Evolutionary conservation across 2,888 invertebrate genomes (phyloP).

Genomic region (Agrotis puta): DNA sequence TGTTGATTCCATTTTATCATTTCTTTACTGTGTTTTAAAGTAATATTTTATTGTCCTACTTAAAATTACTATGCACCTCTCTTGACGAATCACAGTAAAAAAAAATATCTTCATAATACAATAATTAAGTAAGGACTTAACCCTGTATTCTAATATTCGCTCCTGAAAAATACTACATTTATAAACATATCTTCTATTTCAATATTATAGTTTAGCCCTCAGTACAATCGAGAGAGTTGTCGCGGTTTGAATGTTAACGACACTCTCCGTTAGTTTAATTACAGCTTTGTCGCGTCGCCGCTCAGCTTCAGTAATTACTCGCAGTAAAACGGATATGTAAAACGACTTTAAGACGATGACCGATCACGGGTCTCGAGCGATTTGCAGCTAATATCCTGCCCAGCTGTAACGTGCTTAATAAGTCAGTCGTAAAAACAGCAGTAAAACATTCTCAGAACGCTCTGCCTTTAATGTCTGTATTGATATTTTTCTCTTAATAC

Average conservation of each 20-base stretch:
- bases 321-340: conserved; percentile 87
- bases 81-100: background rate
- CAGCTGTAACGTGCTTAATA: conserved; percentile 81
- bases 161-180: conserved; percentile 2
- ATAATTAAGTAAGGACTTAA: background rate
- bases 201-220: conserved; percentile 75
- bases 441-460: conserved; percentile 78
- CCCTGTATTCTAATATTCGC: conserved; percentile 12
- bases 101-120: background rate
- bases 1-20: background rate
- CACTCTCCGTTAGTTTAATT: conserved; percentile 87
- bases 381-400: conserved; percentile 86
- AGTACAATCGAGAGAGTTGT: conserved; percentile 76
- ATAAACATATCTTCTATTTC: conserved; percentile 53
- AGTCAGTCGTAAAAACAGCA: conserved; percentile 79
- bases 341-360: conserved; percentile 83
- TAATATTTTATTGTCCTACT: background rate
- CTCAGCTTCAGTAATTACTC: conserved; percentile 84
- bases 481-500: conserved; percentile 65
- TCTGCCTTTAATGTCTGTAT: conserved; percentile 65
- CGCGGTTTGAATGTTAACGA: conserved; percentile 81
- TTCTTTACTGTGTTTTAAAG: background rate
- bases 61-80: background rate
- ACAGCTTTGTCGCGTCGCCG: conserved; percentile 83
- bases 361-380: conserved; percentile 77